phyloP scores from a whole-genome alignment of 2,888 invertebrate species.

The Eledona agricola region DNA sequence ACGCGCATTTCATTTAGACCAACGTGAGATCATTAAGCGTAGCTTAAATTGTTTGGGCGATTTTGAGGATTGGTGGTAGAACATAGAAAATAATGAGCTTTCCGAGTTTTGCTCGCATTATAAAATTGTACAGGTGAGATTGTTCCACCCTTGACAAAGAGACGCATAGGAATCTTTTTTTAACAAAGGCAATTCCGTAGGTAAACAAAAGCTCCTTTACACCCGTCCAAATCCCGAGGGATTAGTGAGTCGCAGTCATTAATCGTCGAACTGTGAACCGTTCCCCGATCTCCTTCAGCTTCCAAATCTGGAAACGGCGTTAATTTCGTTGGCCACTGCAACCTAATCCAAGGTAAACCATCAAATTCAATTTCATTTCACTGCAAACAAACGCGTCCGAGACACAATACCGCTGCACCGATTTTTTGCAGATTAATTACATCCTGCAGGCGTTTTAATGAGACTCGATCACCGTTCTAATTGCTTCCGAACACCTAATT shows the following conservation, averaged over 20 bases:
- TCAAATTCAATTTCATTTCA: slow-evolving; percentile 13
- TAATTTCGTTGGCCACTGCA: slow-evolving; percentile 8
- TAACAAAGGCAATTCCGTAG: too few relatives aligned
- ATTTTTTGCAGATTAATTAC: slow-evolving; percentile 9
- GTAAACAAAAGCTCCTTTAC: too few relatives aligned
- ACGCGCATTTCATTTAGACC: too few relatives aligned
- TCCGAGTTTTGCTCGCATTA: too few relatives aligned
- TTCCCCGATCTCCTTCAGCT: not conserved
- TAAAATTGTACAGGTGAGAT: too few relatives aligned
- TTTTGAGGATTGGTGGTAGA: too few relatives aligned
- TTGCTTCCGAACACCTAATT: slow-evolving; percentile 14
- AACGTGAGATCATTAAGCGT: too few relatives aligned
- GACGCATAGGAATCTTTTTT: too few relatives aligned
- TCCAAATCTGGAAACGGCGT: not conserved
- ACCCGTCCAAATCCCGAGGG: slow-evolving; percentile 9
- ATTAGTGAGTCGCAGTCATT: slow-evolving; percentile 10
- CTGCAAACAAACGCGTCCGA: slow-evolving; percentile 6
- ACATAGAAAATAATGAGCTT: too few relatives aligned
- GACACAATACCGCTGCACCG: not conserved
- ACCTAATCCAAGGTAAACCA: slow-evolving; percentile 6
- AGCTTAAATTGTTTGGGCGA: too few relatives aligned
- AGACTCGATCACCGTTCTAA: slow-evolving; percentile 19
- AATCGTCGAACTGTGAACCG: slow-evolving; percentile 6
- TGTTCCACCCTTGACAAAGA: too few relatives aligned
- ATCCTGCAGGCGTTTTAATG: slow-evolving; percentile 10